Evolutionary conservation across 2,888 invertebrate genomes (phyloP).

Genomic region (Aelia acuminata): DNA sequence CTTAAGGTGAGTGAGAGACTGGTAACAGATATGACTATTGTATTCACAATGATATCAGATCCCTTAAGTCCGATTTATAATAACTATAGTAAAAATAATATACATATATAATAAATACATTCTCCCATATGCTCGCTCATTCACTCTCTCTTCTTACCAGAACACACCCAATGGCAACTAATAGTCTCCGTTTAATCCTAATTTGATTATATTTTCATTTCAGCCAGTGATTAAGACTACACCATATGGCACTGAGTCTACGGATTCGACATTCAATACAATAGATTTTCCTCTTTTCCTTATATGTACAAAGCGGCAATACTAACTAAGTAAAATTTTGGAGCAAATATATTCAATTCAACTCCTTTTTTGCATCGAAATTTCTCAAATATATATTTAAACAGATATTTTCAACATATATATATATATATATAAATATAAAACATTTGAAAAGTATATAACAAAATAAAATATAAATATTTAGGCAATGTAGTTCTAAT

Average conservation of each 20-base stretch:
- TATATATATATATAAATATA: conserved; percentile 55
- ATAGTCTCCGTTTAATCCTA: conserved; percentile 48
- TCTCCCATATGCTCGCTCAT: conserved; percentile 46
- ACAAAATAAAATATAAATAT: conserved; percentile 51
- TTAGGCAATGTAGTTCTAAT: conserved; percentile 52
- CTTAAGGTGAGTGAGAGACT: conserved; percentile 61
- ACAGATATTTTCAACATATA: conserved; percentile 58
- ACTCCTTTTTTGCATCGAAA: conserved; percentile 38
- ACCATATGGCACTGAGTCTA: conserved; percentile 57
- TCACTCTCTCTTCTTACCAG: conserved; percentile 34
- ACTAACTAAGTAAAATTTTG: conserved; percentile 54
- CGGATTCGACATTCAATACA: conserved; percentile 32
- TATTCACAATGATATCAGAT: conserved; percentile 54
- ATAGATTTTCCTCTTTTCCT: conserved; percentile 21
- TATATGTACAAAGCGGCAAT: conserved; percentile 39
- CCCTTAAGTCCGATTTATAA: conserved; percentile 50
- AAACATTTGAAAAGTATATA: conserved; percentile 55
- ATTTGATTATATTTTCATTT: conserved; percentile 53
- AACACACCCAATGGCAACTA: conserved; percentile 54
- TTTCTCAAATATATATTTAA: conserved; percentile 53
- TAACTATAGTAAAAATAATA: conserved; percentile 26
- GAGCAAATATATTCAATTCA: conserved; percentile 37
- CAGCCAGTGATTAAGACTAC: conserved; percentile 50
- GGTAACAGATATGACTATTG: conserved; percentile 62
- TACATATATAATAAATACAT: conserved; percentile 49